A percentile compares a stretch with the other conserved stretches of the same genome.
Conservation (phyloP, 2,113 vertebrate species). For the Catharus minimus region DNA sequence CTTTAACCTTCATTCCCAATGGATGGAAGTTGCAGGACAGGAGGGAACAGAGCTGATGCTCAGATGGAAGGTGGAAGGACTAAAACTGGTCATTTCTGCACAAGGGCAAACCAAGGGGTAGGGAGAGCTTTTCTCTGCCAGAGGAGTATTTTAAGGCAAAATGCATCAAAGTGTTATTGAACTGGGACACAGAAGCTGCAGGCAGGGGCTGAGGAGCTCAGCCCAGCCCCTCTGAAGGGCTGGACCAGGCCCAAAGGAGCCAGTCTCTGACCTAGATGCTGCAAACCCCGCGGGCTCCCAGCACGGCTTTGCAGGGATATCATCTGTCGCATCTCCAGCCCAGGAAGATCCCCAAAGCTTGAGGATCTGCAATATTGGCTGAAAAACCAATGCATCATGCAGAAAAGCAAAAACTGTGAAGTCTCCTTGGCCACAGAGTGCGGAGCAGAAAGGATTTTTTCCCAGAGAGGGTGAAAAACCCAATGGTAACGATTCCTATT, state of each 20-base stretch:
- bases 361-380: not conserved
- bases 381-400: not conserved
- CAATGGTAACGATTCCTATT: not conserved
- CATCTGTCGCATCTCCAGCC: not conserved
- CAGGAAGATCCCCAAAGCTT: not conserved
- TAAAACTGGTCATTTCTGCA: not conserved
- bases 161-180: not conserved
- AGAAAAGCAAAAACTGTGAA: not conserved
- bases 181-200: constrained; percentile 16
- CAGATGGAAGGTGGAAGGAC: not conserved
- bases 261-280: not conserved
- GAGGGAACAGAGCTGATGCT: not conserved
- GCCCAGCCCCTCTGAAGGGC: constrained; percentile 5
- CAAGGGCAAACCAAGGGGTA: constrained; percentile 10
- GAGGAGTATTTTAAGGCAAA: constrained; percentile 35
- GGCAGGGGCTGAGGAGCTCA: not conserved
- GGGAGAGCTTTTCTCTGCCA: not conserved
- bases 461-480: not conserved
- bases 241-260: constrained; percentile 31
- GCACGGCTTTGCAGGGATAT: not conserved
- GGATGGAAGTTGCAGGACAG: not conserved
- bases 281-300: not conserved
- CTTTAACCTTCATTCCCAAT: not conserved
- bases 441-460: not conserved
- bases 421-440: not conserved